These are phyloP conservation scores for Allophyes oxyacanthae DNA, from an alignment of 2,888 invertebrate genomes.

Conservation along the genomic window DNA sequence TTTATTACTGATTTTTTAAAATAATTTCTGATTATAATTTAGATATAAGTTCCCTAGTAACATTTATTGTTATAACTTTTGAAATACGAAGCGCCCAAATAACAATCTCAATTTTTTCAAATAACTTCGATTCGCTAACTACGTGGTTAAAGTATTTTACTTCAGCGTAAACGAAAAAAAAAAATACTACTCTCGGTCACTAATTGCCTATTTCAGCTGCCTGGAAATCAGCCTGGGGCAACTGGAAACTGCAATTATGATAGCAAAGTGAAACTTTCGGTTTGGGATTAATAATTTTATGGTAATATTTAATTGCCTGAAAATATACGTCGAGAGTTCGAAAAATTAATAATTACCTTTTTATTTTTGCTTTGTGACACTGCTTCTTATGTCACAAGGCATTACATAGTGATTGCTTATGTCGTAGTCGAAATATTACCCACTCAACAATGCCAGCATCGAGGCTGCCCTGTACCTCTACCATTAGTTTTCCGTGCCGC, in stretches of 20 bases:
- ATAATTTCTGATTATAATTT: too few species aligned
- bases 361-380: too few species aligned
- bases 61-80: neutral
- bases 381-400: too few species aligned
- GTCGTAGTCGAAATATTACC: too few species aligned
- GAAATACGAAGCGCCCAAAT: neutral
- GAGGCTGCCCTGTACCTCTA: too few species aligned
- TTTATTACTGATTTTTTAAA: too few species aligned
- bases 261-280: slow-evolving; percentile 56
- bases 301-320: slow-evolving; percentile 19
- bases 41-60: too few species aligned
- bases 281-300: slow-evolving; percentile 38
- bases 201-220: slow-evolving; percentile 71
- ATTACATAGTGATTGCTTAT: too few species aligned
- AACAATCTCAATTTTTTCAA: neutral
- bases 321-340: too few species aligned
- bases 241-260: slow-evolving; percentile 67
- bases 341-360: too few species aligned
- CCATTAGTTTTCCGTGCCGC: too few species aligned
- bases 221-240: slow-evolving; percentile 60
- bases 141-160: slow-evolving; percentile 29
- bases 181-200: slow-evolving; percentile 57
- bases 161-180: slow-evolving; percentile 46
- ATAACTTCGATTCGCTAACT: slow-evolving; percentile 17
- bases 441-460: too few species aligned